phyloP scores from a whole-genome alignment of 1,140 invertebrate species.

The Teleogryllus occipitalis region DNA sequence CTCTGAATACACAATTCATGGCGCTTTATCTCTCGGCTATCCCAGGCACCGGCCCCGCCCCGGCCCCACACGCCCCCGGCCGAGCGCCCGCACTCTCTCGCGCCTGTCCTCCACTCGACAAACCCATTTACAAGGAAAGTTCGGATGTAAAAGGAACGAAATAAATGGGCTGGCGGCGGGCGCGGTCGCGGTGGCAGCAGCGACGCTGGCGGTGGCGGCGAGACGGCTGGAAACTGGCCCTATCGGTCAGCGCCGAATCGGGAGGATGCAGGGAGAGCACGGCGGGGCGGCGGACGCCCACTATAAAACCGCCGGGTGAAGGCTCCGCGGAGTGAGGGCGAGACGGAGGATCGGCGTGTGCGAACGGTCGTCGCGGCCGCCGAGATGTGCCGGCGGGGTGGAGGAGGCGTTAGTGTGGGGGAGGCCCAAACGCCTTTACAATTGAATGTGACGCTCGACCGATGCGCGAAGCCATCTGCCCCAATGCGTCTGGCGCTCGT shows the following conservation, averaged over 20 bases:
- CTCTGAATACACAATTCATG: too few relatives aligned
- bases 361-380: too few relatives aligned
- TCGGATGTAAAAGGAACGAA: not conserved
- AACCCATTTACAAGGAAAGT: constrained; percentile 4
- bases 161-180: not conserved
- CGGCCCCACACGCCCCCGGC: too few relatives aligned
- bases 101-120: not conserved
- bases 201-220: too few relatives aligned
- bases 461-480: too few relatives aligned
- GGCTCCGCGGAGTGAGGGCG: not conserved
- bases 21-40: too few relatives aligned
- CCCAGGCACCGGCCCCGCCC: too few relatives aligned
- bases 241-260: not conserved
- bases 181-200: too few relatives aligned
- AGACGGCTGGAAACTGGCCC: not conserved
- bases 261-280: not conserved
- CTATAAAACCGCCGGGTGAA: not conserved
- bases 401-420: too few relatives aligned
- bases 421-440: not conserved
- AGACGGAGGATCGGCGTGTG: not conserved
- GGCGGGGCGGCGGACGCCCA: too few relatives aligned
- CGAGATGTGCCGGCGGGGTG: too few relatives aligned
- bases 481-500: too few relatives aligned
- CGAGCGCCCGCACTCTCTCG: not conserved
- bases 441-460: not conserved